A percentile compares a stretch with the other conserved stretches of the same genome.
Conservation (phyloP, 1,140 invertebrate species). For the Ridgeia piscesae region DNA sequence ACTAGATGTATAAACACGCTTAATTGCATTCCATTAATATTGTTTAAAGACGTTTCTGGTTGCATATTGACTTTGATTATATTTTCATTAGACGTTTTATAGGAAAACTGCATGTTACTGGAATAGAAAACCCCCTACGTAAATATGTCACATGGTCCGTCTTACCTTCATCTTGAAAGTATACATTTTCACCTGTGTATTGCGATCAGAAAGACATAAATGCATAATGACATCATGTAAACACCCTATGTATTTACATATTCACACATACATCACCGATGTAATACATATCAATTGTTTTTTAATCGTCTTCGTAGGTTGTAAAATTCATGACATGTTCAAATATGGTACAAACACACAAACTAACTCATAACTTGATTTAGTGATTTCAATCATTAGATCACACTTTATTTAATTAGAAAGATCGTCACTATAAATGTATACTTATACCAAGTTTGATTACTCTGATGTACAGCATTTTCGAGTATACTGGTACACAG, state of each 20-base stretch:
- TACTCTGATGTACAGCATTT: no score
- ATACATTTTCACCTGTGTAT: neutral
- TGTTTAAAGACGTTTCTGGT: neutral
- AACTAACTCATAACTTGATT: neutral
- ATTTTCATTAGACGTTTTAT: neutral
- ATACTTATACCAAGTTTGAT: neutral
- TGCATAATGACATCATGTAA: neutral
- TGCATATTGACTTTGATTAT: slow-evolving; percentile 6
- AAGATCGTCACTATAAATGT: neutral
- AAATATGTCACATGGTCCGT: neutral
- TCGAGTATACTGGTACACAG: no score
- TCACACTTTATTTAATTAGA: neutral
- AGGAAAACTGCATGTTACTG: neutral
- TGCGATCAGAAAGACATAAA: neutral
- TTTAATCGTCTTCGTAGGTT: neutral
- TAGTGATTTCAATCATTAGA: neutral
- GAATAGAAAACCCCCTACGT: neutral
- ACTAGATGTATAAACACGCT: neutral
- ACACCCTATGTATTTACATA: neutral
- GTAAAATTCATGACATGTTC: neutral
- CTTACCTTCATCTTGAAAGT: neutral
- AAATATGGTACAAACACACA: neutral
- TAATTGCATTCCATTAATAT: neutral
- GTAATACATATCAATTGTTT: no score
- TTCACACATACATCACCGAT: neutral